Evolutionary conservation across 2,113 vertebrate genomes (phyloP), one percentile per base, ranked within the genome.

Genomic region (Galemys pyrenaicus): DNA sequence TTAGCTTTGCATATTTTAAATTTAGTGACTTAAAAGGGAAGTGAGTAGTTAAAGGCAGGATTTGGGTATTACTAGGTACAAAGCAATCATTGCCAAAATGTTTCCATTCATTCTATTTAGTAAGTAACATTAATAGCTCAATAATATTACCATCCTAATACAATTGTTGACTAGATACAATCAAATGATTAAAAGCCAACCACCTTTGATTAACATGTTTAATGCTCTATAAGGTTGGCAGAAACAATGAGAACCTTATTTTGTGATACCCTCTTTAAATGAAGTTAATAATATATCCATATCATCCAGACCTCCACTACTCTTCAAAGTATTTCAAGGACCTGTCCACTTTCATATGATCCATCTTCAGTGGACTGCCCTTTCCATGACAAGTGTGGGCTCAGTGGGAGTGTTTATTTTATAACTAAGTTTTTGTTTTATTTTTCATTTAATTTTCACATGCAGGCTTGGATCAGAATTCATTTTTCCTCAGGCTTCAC

Each of bases 81-180:
- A 16, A 58, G 46, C 64, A 56, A 9, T 60, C 32, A 41, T 30
- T 88, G 67, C 64, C 60, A 92, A 58, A 85, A 88, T 67, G 32
- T 79, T 41, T 74, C 35, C 30, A 67, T 67, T 94, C 67, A 56
- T 92, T 84, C 46, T 75, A 30, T 11, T 28, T 90, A 81, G 54
- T 56, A 92, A 84, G 84, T 88, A 19, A 24, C 22, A 74, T 37
- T 84, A 71, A 73, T 78, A 84, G 44, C 92, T 95, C 37, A 65
- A 20, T 84, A 77, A 78, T 84, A 83, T 30, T 83, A 64, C 30
- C 41, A 70, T 44, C 24, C 35, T 5, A 64, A 89, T 83, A 65
- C 35, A 85, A 28, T 92, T 28, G 74, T 67, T 74, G 58, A 49
- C 39, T 89, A 80, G 80, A 92, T 85, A 22, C 5, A 85, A 51